A percentile compares a stretch with the other conserved stretches of the same genome.
Conservation (phyloP, 2,113 vertebrate genomes). For the Platysteira castanea region DNA sequence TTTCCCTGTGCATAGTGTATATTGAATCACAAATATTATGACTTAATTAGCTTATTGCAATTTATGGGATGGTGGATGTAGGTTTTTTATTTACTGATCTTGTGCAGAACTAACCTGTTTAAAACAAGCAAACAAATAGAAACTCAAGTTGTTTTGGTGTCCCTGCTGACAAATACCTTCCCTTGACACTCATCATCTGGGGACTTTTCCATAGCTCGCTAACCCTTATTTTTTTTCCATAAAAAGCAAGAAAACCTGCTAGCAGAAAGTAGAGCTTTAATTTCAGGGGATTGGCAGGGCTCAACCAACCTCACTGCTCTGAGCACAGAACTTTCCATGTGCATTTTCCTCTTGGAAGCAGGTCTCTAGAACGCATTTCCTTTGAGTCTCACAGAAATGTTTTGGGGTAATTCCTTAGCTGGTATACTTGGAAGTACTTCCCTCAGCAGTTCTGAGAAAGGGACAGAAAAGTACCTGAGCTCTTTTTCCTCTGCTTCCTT, state of each 20-base stretch:
- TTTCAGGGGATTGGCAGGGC: background rate
- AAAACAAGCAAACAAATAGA: background rate
- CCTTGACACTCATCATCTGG: background rate
- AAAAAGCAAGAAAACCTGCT: background rate
- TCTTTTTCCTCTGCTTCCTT: background rate
- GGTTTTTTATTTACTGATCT: background rate
- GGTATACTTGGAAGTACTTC: background rate
- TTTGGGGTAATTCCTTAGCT: background rate
- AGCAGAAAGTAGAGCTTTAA: background rate
- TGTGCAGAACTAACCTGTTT: background rate
- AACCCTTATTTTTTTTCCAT: background rate
- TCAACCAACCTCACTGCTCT: background rate
- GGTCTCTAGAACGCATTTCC: background rate
- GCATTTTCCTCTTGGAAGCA: background rate
- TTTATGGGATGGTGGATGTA: background rate
- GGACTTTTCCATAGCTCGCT: background rate
- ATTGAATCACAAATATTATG: slow-evolving; percentile 21
- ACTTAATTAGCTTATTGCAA: slow-evolving; percentile 36
- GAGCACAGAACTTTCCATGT: background rate
- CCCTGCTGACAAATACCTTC: background rate
- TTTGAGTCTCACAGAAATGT: background rate
- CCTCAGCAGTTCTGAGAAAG: background rate
- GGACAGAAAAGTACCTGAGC: background rate
- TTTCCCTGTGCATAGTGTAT: background rate
- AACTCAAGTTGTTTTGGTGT: background rate